Evolutionary conservation across 2,797 vertebrate genomes (phyloP), one percentile per base, ranked within the genome.

Genomic region (Aphelocoma californica): DNA sequence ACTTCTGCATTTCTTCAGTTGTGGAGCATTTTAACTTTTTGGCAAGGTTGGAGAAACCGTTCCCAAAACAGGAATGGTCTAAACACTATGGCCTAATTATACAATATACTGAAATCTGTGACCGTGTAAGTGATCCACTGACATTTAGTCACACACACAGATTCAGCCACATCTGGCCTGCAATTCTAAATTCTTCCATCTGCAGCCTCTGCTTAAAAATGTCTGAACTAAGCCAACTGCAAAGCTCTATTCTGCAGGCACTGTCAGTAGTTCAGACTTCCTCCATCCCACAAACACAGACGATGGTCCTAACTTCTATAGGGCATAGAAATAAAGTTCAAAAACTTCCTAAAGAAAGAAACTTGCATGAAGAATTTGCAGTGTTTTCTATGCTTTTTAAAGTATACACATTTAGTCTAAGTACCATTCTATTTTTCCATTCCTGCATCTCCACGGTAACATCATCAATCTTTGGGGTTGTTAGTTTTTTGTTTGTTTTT

Each of bases 151-250:
- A 77, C 12, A 77, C 29, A 42, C 3, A 51, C 8, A 56, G n/a
- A 75, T 57, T 61, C 79, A 89, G 54, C 25, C 50, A 69, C 79
- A 87, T 53, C 81, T 85, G 91, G 78, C 24, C 56, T 21, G 20
- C 26, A 51, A 58, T n/a, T 34, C 1, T 58, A 20, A 54, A 12
- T 51, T 94, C 75, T 61, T 81, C 54, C 65, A 90, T 42, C 32
- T 85, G 26, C 40, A 91, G 62, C 50, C 60, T 87, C 62, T 91
- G 15, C 11, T 77, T 72, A 23, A 79, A 92, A 79, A 70, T 18
- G 5, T 12, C 78, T 23, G 25, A 86, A 65, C 56, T 18, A 80
- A 87, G 74, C n/a, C 86, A 95, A 38, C 24, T 36, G 60, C 57
- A 81, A 74, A 95, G 57, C 61, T 61, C 69, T 54, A 11, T 36